Base-by-base conservation (phyloP, 2,113 vertebrate species). In the Andinoacara biseriatus region DNA sequence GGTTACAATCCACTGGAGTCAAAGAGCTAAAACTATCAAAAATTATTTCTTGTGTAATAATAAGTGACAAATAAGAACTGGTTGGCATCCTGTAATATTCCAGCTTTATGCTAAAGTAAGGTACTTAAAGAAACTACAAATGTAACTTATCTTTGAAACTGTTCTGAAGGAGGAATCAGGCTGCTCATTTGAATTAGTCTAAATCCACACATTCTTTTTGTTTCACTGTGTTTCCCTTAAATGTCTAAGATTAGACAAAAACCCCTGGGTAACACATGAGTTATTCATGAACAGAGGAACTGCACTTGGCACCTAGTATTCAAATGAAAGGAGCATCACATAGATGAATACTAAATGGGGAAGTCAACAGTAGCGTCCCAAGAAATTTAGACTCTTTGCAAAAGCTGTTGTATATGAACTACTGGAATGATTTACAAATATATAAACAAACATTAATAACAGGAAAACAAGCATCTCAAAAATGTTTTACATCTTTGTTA, bases 221-320 rank as follows among this genome's bases (percentile, higher is more conserved):
- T 87, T 75, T 88, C 76, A 85, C 29, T 82, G 87, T 89, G 85
- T 91, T 92, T 80, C 43, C 58, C 78, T 90, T 91, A 90, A 91
- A 86, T 86, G 60, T 87, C 88, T 92, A 87, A 90, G 92, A 93
- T 91, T 86, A 93, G 90, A 90, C 81, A 86, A 87, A 92, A 83
- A 54, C 84, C 93, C 92, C 43, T 52, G 80, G 83, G 92, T 81
- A 57, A 80, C 52, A 86, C 85, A 88, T 93, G 86, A 90, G 46
- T 94, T 92, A 95, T 95, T 93, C 92, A 93, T 93, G 92, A 93
- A 92, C 80, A 89, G 74, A 76, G 69, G 84, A 91, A 90, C 90
- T 92, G 82, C 86, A 86, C 81, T 92, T 90, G 91, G 89, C 93
- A 92, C 88, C 90, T 86, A 63, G 86, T 86, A 78, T 91, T 91